Evolutionary conservation across 1,140 invertebrate species (phyloP).

Genomic region (Zophobas atratus): DNA sequence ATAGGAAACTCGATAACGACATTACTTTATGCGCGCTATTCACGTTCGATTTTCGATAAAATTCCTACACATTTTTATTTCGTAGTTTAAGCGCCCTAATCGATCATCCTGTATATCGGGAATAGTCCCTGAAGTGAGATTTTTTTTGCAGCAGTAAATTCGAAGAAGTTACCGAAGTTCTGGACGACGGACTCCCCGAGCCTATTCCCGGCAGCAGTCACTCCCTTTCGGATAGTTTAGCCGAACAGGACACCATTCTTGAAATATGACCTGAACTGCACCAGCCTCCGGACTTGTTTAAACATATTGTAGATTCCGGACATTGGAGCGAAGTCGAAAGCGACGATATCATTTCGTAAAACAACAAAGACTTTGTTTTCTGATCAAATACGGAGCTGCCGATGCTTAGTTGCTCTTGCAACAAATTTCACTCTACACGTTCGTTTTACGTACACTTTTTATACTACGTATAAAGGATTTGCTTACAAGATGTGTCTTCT

Average conservation of each 20-base stretch:
- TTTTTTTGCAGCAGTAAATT: slow-evolving; percentile 62
- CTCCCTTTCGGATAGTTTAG: slow-evolving; percentile 63
- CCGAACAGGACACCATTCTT: slow-evolving; percentile 62
- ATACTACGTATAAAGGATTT: neutral
- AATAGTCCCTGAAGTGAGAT: neutral
- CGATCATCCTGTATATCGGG: neutral
- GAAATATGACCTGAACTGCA: slow-evolving; percentile 65
- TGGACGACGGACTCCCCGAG: slow-evolving; percentile 65
- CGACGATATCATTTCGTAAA: slow-evolving; percentile 43
- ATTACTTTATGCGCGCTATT: too few relatives aligned
- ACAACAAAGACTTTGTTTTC: neutral
- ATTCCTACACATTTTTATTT: slow-evolving; percentile 10
- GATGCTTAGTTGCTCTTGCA: neutral
- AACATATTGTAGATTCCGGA: slow-evolving; percentile 63
- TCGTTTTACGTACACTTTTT: neutral
- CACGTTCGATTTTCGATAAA: neutral
- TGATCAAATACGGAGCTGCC: neutral
- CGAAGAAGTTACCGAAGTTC: slow-evolving; percentile 65
- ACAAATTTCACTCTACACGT: neutral
- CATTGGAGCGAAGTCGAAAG: slow-evolving; percentile 61
- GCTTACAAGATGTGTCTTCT: neutral
- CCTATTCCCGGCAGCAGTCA: slow-evolving; percentile 65
- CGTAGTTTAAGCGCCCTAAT: slow-evolving; percentile 8
- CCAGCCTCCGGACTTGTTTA: slow-evolving; percentile 61
- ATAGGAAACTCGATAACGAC: too few relatives aligned